phyloP scores from a whole-genome alignment of 2,888 invertebrate species.

The Lithosia quadra region DNA sequence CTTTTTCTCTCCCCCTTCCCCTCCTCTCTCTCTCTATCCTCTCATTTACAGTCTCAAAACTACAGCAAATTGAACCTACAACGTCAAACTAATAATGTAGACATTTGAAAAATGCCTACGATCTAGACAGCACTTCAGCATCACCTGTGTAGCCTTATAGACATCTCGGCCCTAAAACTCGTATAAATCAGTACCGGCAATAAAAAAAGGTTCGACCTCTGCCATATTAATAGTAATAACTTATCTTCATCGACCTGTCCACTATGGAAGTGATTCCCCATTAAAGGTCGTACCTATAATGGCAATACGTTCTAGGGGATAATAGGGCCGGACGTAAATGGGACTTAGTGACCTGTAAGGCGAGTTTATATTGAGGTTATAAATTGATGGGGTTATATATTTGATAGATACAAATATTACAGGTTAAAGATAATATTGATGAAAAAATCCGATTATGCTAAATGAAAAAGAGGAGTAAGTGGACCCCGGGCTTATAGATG shows the following conservation, averaged over 20 bases:
- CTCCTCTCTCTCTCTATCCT: no score
- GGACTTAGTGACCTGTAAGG: conserved; percentile 71
- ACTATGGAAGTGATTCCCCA: conserved; percentile 69
- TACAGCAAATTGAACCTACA: no score
- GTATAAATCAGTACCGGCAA: conserved; percentile 18
- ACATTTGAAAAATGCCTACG: not conserved
- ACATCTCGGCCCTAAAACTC: not conserved
- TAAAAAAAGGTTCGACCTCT: conserved; percentile 47
- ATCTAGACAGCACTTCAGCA: not conserved
- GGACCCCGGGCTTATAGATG: no score
- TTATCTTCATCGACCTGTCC: conserved; percentile 63
- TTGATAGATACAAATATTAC: not conserved
- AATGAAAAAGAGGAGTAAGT: no score
- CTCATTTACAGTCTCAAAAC: no score
- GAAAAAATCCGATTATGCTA: no score
- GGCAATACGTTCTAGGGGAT: conserved; percentile 79
- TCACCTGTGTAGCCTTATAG: not conserved
- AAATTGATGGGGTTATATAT: not conserved
- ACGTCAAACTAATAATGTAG: not conserved
- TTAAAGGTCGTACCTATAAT: conserved; percentile 77
- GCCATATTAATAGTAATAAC: conserved; percentile 77
- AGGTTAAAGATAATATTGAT: no score
- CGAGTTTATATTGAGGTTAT: conserved; percentile 35
- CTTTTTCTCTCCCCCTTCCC: no score
- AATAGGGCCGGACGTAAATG: conserved; percentile 77